Conservation (phyloP, 1,140 invertebrate species). For the Cydia fagiglandana region DNA sequence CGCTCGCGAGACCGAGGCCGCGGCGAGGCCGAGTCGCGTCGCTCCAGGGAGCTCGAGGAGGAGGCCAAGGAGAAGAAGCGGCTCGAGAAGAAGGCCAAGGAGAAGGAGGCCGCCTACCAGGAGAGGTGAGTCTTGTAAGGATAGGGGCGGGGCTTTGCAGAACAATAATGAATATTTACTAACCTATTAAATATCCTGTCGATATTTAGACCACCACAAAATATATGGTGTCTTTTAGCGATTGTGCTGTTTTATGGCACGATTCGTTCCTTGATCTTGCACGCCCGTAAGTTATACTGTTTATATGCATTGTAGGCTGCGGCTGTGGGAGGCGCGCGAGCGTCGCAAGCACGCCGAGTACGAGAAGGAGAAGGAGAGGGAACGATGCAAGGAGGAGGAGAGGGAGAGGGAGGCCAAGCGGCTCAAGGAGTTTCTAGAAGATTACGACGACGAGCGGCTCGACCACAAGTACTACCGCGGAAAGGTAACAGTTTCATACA, state of each 20-base stretch:
- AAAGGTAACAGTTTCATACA: neutral
- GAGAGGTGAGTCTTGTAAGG: conserved; percentile 79
- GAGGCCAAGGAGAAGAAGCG: conserved; percentile 94
- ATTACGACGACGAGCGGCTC: conserved; percentile 98
- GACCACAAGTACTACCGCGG: conserved; percentile 97
- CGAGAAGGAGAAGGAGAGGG: conserved; percentile 93
- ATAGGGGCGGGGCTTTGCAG: too few relatives aligned
- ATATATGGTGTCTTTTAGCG: too few relatives aligned
- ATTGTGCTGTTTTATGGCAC: too few relatives aligned
- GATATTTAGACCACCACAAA: too few relatives aligned
- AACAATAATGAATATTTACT: too few relatives aligned
- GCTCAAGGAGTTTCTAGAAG: conserved; percentile 98
- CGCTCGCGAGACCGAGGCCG: conserved; percentile 59
- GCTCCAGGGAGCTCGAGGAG: conserved; percentile 94
- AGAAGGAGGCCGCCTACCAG: conserved; percentile 97
- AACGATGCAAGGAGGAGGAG: conserved; percentile 90
- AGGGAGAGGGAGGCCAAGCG: conserved; percentile 93
- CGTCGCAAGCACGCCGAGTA: conserved; percentile 95
- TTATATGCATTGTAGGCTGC: conserved; percentile 69
- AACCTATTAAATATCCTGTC: too few relatives aligned
- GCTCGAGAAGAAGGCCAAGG: conserved; percentile 92
- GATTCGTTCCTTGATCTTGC: too few relatives aligned
- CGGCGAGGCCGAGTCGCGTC: conserved; percentile 73
- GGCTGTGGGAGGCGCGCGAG: conserved; percentile 96
- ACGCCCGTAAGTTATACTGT: too few relatives aligned